A percentile compares a stretch with the other conserved stretches of the same genome.
Evolutionary conservation across 2,113 vertebrate species (phyloP).

Genomic region (Gopherus flavomarginatus): DNA sequence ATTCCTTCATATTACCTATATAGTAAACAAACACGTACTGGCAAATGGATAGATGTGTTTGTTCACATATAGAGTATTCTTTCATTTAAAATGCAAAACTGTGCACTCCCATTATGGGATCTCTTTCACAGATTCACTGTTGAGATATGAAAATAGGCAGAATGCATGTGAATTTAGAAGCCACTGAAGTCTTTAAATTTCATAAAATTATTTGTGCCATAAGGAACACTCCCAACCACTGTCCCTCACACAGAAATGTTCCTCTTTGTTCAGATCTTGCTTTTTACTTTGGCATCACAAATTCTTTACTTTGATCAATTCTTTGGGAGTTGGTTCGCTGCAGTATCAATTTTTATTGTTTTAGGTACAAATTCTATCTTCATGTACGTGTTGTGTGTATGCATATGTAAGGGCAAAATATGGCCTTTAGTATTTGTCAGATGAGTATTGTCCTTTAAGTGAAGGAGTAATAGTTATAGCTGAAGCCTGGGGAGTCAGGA

Average conservation of each 20-base stretch:
- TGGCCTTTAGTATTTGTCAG: background rate
- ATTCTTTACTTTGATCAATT: background rate
- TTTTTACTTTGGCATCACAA: background rate
- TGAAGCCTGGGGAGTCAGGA: background rate
- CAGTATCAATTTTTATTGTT: background rate
- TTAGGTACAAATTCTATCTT: background rate
- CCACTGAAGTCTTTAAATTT: slow-evolving; percentile 33
- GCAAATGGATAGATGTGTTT: slow-evolving; percentile 68
- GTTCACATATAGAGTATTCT: slow-evolving; percentile 12
- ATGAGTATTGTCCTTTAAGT: background rate
- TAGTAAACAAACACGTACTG: slow-evolving; percentile 61
- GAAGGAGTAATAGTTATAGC: background rate
- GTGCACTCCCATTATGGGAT: background rate
- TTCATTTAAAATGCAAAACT: slow-evolving; percentile 9
- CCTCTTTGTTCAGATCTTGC: background rate
- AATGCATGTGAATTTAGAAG: slow-evolving; percentile 6
- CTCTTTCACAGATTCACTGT: slow-evolving; percentile 7
- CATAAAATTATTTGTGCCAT: slow-evolving; percentile 20
- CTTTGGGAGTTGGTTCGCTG: background rate
- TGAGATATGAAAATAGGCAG: background rate
- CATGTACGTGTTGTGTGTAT: background rate
- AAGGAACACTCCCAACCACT: background rate
- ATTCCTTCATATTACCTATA: slow-evolving; percentile 56
- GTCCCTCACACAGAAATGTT: background rate
- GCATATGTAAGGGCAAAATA: background rate